A percentile compares a stretch with the other conserved stretches of the same genome.
These are phyloP conservation scores for Luffia ferchaultella DNA, from an alignment of 2,888 invertebrate genomes.

Conservation along the genomic window DNA sequence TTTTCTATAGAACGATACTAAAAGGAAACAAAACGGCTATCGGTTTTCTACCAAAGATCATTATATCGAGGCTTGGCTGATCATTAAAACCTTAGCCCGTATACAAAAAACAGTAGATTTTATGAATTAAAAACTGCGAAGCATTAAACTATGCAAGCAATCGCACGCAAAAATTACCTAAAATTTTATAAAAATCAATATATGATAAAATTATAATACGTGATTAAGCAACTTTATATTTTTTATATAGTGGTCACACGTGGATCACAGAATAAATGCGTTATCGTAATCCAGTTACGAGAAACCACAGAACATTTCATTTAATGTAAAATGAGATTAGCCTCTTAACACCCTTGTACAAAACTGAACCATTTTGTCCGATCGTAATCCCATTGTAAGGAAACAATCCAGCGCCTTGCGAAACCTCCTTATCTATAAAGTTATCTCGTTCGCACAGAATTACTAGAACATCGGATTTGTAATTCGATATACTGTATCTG, in stretches of 20 bases:
- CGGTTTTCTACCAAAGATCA: too few relatives aligned
- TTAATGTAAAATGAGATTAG: constrained; percentile 45
- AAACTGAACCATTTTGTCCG: constrained; percentile 38
- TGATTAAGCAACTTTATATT: too few relatives aligned
- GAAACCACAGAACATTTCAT: constrained; percentile 23
- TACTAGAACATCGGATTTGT: constrained; percentile 15
- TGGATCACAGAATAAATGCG: constrained; percentile 17
- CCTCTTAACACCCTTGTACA: constrained; percentile 26
- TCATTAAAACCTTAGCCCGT: too few relatives aligned
- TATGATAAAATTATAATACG: too few relatives aligned
- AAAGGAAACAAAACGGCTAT: too few relatives aligned
- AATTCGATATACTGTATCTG: constrained; percentile 10
- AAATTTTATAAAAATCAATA: too few relatives aligned
- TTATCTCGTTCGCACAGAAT: constrained; percentile 18
- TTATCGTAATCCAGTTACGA: constrained; percentile 46
- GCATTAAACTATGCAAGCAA: too few relatives aligned
- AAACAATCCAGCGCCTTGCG: constrained; percentile 27
- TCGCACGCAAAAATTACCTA: too few relatives aligned
- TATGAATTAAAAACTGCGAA: too few relatives aligned
- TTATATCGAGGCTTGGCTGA: too few relatives aligned
- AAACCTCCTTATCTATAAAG: constrained; percentile 22
- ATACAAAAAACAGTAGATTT: too few relatives aligned
- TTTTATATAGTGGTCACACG: constrained; percentile 6
- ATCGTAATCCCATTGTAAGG: constrained; percentile 45
- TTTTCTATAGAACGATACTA: too few relatives aligned